A percentile compares a stretch with the other conserved stretches of the same genome.
phyloP scores from a whole-genome alignment of 2,113 vertebrate species.

The Probosciger aterrimus region DNA sequence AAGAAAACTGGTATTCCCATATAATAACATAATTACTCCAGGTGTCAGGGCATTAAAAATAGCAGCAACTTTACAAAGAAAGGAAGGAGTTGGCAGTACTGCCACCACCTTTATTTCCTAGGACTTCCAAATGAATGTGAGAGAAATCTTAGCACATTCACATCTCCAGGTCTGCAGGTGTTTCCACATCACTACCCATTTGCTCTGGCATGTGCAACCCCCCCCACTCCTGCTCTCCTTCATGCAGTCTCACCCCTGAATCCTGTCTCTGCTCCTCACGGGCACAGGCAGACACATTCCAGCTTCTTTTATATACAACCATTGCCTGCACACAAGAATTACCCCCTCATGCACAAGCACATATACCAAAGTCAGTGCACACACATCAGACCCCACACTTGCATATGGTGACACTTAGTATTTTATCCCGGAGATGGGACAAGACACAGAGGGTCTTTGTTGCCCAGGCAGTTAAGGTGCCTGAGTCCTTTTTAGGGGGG shows the following conservation, averaged over 20 bases:
- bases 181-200: neutral
- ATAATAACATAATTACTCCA: neutral
- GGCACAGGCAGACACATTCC: neutral
- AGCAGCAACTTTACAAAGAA: neutral
- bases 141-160: neutral
- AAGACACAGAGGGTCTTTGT: neutral
- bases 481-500: neutral
- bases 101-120: neutral
- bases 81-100: neutral
- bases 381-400: neutral
- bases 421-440: neutral
- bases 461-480: neutral
- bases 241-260: neutral
- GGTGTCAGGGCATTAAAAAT: neutral
- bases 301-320: neutral
- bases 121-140: neutral
- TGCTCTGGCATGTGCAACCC: neutral
- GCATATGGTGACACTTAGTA: neutral
- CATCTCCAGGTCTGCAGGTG: neutral
- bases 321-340: rapidly evolving
- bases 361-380: neutral
- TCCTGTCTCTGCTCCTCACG: neutral
- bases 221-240: neutral
- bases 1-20: neutral
- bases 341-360: rapidly evolving